These are phyloP conservation scores for Chironex yamaguchii DNA, from an alignment of 30 jellyfish, hydroid and myxozoan species.

Conservation along the genomic window DNA sequence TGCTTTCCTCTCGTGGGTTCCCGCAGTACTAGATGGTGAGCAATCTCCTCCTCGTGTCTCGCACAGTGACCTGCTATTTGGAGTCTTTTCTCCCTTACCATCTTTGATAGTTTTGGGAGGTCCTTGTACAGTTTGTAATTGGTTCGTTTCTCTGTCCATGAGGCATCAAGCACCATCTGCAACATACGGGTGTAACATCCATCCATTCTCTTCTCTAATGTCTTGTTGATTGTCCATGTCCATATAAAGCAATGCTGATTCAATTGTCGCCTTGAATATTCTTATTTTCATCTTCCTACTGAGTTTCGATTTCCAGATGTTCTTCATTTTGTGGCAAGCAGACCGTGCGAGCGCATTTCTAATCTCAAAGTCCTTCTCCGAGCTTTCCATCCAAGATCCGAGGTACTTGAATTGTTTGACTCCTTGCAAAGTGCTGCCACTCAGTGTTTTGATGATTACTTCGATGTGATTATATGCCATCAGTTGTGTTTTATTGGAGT, in stretches of 20 bases:
- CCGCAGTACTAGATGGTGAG: neutral
- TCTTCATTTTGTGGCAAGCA: neutral
- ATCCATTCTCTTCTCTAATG: neutral
- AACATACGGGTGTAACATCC: neutral
- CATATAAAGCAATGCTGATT: neutral
- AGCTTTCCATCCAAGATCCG: neutral
- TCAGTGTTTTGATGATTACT: too few relatives aligned
- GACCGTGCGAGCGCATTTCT: neutral
- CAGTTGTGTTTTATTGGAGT: neutral
- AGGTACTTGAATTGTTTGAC: neutral
- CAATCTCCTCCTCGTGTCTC: neutral
- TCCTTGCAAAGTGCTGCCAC: neutral
- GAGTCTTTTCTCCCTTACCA: neutral
- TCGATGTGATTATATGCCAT: neutral
- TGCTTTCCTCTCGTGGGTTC: neutral
- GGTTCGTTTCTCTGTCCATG: neutral
- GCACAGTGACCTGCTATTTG: neutral
- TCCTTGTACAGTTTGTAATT: neutral
- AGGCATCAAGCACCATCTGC: neutral
- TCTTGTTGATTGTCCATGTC: neutral
- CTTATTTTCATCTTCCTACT: neutral
- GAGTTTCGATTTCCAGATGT: neutral
- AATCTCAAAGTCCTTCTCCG: neutral
- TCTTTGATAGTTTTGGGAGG: neutral
- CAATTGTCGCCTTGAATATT: neutral